These are phyloP conservation scores for Atherinomorus stipes DNA, from an alignment of 2,113 vertebrate species.

Conservation along the genomic window DNA sequence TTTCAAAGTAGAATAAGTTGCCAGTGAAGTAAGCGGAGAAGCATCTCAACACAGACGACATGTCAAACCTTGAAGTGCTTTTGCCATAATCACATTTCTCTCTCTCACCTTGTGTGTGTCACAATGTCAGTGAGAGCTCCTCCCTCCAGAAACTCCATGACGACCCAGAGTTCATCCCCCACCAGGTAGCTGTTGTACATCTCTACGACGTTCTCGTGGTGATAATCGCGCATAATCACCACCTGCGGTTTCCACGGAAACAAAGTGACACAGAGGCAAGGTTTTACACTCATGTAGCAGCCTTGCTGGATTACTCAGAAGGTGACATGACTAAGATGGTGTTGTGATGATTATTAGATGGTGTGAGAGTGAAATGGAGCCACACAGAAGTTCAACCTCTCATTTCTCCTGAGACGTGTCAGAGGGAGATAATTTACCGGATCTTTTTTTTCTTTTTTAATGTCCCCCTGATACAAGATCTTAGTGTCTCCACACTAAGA, in stretches of 20 bases:
- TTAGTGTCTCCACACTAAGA: too few relatives aligned
- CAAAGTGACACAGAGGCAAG: neutral
- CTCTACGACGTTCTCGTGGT: constrained; percentile 97
- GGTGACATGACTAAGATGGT: neutral
- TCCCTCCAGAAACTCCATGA: constrained; percentile 98
- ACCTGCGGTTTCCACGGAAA: constrained; percentile 81
- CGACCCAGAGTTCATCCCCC: constrained; percentile 96
- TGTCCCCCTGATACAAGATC: neutral
- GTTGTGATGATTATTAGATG: accelerated
- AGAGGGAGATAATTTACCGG: neutral
- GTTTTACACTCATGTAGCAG: neutral
- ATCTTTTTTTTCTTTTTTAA: too few relatives aligned
- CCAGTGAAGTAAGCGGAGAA: too few relatives aligned
- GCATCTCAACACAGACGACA: neutral
- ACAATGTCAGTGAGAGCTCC: constrained; percentile 96
- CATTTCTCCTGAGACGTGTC: neutral
- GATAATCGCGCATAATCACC: constrained; percentile 97
- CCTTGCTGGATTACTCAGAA: too few relatives aligned
- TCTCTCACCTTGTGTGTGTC: constrained; percentile 91
- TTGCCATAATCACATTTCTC: neutral
- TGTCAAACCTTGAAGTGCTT: neutral
- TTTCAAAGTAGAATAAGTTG: too few relatives aligned
- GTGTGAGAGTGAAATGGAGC: neutral
- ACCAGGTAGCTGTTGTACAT: constrained; percentile 99
- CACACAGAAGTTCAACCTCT: too few relatives aligned